Conservation (phyloP, 2,113 vertebrate species). For the Danionella cerebrum region DNA sequence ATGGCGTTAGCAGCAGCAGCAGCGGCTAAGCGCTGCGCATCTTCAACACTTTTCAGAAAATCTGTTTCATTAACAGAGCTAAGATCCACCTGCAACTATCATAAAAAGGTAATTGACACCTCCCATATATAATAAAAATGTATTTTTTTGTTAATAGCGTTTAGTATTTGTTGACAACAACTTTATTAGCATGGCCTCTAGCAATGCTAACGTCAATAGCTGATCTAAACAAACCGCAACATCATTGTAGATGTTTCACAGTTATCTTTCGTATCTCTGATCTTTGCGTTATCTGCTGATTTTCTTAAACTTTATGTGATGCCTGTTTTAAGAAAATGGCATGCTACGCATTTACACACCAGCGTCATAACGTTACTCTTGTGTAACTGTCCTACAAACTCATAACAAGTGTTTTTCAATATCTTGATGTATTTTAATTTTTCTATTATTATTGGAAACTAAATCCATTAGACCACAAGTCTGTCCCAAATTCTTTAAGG, state of each 20-base stretch:
- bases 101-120: constrained; percentile 55
- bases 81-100: constrained; percentile 44
- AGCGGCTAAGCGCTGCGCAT: constrained; percentile 41
- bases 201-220: not conserved
- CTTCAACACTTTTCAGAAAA: constrained; percentile 36
- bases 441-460: no score
- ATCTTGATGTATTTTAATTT: no score
- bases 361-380: not conserved
- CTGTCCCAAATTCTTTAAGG: no score
- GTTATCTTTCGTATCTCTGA: no score
- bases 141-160: not conserved
- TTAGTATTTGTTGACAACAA: not conserved
- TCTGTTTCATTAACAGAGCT: constrained; percentile 37
- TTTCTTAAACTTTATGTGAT: no score
- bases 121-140: not conserved
- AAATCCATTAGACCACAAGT: no score
- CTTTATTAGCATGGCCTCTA: not conserved
- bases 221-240: constrained; percentile 1
- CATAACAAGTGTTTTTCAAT: not conserved
- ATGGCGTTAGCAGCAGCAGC: constrained; percentile 46
- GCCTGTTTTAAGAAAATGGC: no score
- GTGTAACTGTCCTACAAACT: not conserved
- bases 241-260: not conserved
- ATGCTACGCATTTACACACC: no score
- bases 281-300: no score